Conservation (phyloP, 2,797 vertebrate genomes). For the Scarus forsteni region DNA sequence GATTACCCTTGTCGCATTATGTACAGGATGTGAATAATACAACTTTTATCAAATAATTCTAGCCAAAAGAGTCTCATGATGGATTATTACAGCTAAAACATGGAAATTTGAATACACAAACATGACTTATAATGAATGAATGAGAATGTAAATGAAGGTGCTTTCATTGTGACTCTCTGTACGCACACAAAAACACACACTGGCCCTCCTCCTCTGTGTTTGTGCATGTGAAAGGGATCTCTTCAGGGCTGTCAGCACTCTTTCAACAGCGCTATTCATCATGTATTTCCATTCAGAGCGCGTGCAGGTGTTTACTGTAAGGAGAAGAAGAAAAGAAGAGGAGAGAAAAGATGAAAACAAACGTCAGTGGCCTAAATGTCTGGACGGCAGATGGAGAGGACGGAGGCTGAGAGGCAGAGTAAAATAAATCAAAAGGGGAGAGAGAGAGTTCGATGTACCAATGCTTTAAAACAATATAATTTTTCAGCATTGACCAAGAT, state of each 20-base stretch:
- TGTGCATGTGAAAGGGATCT: constrained; percentile 68
- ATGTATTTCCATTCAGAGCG: constrained; percentile 44
- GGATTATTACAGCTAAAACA: constrained; percentile 24
- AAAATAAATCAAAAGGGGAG: constrained; percentile 32
- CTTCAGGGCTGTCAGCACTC: constrained; percentile 66
- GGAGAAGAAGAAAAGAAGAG: constrained; percentile 39
- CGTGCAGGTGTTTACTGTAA: constrained; percentile 80
- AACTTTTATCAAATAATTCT: constrained; percentile 12
- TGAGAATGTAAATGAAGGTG: constrained; percentile 54
- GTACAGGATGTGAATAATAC: constrained; percentile 26
- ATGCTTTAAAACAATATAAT: constrained; percentile 23
- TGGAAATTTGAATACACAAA: constrained; percentile 24
- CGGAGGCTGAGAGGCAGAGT: constrained; percentile 25
- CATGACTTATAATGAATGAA: constrained; percentile 48
- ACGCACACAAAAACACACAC: background rate
- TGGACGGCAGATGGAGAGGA: constrained; percentile 73
- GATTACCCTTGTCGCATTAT: constrained; percentile 4
- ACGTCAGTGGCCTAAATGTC: constrained; percentile 58
- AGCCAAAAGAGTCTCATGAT: constrained; percentile 24
- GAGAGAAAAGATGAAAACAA: constrained; percentile 62
- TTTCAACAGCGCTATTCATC: constrained; percentile 72
- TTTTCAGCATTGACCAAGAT: constrained; percentile 11
- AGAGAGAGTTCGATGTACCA: constrained; percentile 9
- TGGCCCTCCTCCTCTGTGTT: constrained; percentile 18
- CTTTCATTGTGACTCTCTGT: background rate